Conservation (phyloP, 1,140 invertebrate species). For the Drosophila teissieri region DNA sequence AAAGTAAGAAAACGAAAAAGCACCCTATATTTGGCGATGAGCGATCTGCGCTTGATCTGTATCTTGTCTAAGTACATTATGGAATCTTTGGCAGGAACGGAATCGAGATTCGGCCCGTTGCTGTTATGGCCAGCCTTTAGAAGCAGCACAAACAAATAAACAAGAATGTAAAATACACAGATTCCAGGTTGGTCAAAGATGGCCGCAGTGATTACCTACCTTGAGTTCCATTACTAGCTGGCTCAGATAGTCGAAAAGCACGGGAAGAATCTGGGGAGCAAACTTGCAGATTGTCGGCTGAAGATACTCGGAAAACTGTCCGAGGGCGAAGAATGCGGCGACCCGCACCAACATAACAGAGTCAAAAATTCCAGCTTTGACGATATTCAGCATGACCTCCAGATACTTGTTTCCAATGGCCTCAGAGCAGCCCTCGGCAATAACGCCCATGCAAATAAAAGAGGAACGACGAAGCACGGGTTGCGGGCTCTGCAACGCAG, state of each 20-base stretch:
- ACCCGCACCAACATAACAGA: conserved; percentile 86
- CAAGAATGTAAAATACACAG: conserved; percentile 32
- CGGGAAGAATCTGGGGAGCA: conserved; percentile 89
- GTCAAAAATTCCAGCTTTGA: conserved; percentile 90
- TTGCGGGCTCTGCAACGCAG: conserved; percentile 86
- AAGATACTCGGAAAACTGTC: conserved; percentile 92
- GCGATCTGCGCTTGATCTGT: conserved; percentile 76
- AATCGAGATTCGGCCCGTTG: conserved; percentile 31
- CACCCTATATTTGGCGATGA: conserved; percentile 76
- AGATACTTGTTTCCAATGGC: conserved; percentile 90
- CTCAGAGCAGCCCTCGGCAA: conserved; percentile 93
- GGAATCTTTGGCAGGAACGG: conserved; percentile 59
- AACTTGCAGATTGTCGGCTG: conserved; percentile 91
- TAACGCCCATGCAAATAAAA: conserved; percentile 90
- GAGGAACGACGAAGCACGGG: conserved; percentile 88
- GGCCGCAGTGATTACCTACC: conserved; percentile 34
- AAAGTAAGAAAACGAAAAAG: conserved; percentile 9
- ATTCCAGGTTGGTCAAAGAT: neutral
- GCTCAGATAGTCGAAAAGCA: conserved; percentile 89
- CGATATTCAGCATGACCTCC: conserved; percentile 88
- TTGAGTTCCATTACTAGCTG: conserved; percentile 86
- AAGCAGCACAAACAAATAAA: conserved; percentile 57
- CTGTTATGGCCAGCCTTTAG: conserved; percentile 57
- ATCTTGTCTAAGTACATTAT: conserved; percentile 69
- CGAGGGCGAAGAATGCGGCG: conserved; percentile 92